phyloP scores from a whole-genome alignment of 2,888 invertebrate genomes.

The Drosophila imparisetae region DNA sequence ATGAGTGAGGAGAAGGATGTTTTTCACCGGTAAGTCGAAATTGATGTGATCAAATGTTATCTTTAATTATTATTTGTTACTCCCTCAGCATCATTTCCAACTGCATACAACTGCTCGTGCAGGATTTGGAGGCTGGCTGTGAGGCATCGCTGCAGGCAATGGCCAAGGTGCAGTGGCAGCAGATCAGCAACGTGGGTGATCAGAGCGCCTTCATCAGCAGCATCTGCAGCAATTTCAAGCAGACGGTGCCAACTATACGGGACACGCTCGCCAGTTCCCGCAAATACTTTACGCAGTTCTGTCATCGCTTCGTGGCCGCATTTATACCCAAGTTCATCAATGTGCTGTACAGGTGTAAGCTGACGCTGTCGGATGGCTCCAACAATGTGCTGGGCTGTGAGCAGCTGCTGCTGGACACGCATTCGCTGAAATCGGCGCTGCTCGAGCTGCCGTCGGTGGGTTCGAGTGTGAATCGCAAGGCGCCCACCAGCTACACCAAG shows the following conservation, averaged over 20 bases:
- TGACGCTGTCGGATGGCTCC: constrained; percentile 86
- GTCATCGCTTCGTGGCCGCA: constrained; percentile 97
- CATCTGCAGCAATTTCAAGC: constrained; percentile 93
- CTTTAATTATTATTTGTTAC: constrained; percentile 2
- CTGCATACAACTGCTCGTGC: constrained; percentile 96
- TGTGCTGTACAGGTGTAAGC: constrained; percentile 94
- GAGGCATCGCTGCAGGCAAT: constrained; percentile 96
- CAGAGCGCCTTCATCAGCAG: constrained; percentile 97
- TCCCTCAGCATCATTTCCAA: constrained; percentile 89
- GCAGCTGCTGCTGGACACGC: constrained; percentile 96
- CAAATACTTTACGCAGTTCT: constrained; percentile 99
- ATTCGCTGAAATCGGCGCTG: constrained; percentile 96
- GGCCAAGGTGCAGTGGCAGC: constrained; percentile 97
- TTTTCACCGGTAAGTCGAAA: constrained; percentile 87
- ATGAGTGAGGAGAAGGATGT: constrained; percentile 94
- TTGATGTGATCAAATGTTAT: not conserved
- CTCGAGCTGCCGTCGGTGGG: constrained; percentile 97
- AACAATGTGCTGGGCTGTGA: constrained; percentile 93
- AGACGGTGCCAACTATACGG: constrained; percentile 93
- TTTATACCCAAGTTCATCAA: constrained; percentile 98
- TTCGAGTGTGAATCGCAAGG: constrained; percentile 93
- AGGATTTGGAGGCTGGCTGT: constrained; percentile 97
- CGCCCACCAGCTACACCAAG: constrained; percentile 94
- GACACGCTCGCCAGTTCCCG: constrained; percentile 95
- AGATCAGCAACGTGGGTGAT: constrained; percentile 97